Conservation (phyloP, 2,113 vertebrate genomes). For the Steatornis caripensis region DNA sequence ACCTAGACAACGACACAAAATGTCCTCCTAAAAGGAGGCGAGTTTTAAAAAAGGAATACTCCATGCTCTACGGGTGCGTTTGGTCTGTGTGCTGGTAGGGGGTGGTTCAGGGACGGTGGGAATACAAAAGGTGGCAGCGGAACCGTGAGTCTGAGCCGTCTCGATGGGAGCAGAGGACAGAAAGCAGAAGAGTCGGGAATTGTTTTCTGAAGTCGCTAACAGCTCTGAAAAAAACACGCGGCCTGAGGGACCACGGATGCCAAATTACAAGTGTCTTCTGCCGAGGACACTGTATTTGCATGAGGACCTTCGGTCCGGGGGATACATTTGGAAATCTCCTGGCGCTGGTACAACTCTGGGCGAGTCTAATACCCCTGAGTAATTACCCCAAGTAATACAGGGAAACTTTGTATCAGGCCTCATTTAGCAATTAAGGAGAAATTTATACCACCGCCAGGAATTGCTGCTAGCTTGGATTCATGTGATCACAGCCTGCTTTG, state of each 20-base stretch:
- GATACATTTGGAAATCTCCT: neutral
- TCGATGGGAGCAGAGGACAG: neutral
- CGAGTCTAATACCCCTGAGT: neutral
- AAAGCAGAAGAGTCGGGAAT: neutral
- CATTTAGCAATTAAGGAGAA: neutral
- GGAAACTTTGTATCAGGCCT: neutral
- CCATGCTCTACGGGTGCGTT: accelerated
- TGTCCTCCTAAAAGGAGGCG: accelerated
- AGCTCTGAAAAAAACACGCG: neutral
- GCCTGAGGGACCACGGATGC: neutral
- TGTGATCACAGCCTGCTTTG: neutral
- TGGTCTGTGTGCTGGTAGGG: neutral
- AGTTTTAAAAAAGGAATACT: accelerated
- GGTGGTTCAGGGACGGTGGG: neutral
- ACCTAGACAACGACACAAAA: accelerated
- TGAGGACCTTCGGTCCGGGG: accelerated
- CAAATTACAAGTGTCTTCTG: neutral
- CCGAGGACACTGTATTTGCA: accelerated
- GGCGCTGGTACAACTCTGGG: neutral
- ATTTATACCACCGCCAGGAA: neutral
- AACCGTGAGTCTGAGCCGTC: neutral
- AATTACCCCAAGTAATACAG: no score
- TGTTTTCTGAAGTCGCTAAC: neutral
- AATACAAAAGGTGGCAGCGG: accelerated
- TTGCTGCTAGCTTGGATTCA: neutral